Evolutionary conservation across 2,888 invertebrate genomes (phyloP), one percentile per base, ranked within the genome.

Genomic region (Pinctada fucata): DNA sequence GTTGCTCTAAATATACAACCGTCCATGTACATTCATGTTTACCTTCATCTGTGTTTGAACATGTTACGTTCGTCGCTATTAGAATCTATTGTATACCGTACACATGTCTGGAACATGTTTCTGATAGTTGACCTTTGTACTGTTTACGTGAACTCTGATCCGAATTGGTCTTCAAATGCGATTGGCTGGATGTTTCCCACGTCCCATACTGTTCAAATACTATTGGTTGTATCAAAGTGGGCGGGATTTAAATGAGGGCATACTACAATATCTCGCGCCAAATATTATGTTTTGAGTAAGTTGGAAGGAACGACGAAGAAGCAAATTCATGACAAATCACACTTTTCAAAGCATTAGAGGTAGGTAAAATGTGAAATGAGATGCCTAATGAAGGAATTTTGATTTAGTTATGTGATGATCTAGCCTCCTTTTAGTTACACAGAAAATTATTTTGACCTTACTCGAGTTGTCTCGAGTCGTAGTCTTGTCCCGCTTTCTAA

Each of bases 191-290:
- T 47, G 50, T 47, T 58, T 16, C 47, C 13, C n/a, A 50, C 70
- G 67, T 72, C 58, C 47, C 75, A 49, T 64, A 8, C 5, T 31
- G 51, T 63, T 72, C 16, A 16, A 63, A 70, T 81, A 72, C 85
- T 75, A 87, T 88, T 88, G 87, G 87, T 67, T 69, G 48, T 75
- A 31, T 10, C 3, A 51, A 79, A 78, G 84, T 83, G 79, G 87
- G 87, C 85, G 87, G 82, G 79, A 72, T 80, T 72, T 68, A 70
- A 78, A 78, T 79, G 72, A 76, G 80, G 77, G 82, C 80, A 82
- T 31, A 82, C 83, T 82, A 84, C 86, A 86, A 85, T 85, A 87
- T 88, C 86, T 85, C 88, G 88, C 88, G 88, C 88, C 87, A 88
- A 88, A 86, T 87, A 71, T 63, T 51, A 13, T 6, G 13, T 13